Evolutionary conservation across 2,113 vertebrate species (phyloP).

Genomic region (Lepus timidus): DNA sequence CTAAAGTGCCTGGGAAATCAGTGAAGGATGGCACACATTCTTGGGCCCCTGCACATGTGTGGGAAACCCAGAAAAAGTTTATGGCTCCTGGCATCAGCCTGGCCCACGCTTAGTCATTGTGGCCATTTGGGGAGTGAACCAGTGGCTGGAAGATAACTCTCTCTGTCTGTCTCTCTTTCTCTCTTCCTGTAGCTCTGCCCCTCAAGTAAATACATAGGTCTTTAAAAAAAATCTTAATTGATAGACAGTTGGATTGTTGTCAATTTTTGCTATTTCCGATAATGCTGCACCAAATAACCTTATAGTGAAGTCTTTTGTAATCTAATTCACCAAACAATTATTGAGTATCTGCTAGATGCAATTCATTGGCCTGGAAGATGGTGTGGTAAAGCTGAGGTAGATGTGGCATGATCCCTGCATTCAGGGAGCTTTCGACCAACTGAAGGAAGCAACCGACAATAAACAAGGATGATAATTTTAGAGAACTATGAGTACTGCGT

Average conservation of each 20-base stretch:
- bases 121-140: too few relatives aligned
- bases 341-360: slow-evolving; percentile 40
- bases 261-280: slow-evolving; percentile 54
- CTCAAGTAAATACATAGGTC: too few relatives aligned
- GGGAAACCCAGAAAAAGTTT: too few relatives aligned
- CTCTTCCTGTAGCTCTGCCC: too few relatives aligned
- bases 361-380: neutral
- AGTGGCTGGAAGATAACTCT: too few relatives aligned
- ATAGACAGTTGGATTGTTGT: slow-evolving; percentile 24
- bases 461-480: slow-evolving; percentile 9
- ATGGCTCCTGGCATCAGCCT: too few relatives aligned
- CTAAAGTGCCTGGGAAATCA: too few relatives aligned
- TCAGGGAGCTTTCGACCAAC: neutral
- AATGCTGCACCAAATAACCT: slow-evolving; percentile 32
- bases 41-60: too few relatives aligned
- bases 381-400: neutral
- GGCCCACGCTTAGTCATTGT: too few relatives aligned
- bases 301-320: slow-evolving; percentile 56
- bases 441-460: neutral
- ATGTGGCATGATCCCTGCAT: neutral
- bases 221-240: neutral
- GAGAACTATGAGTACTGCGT: neutral
- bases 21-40: too few relatives aligned
- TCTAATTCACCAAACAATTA: neutral
- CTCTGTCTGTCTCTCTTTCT: too few relatives aligned